phyloP scores from a whole-genome alignment of 2,797 vertebrate genomes.

The Rhincodon typus region DNA sequence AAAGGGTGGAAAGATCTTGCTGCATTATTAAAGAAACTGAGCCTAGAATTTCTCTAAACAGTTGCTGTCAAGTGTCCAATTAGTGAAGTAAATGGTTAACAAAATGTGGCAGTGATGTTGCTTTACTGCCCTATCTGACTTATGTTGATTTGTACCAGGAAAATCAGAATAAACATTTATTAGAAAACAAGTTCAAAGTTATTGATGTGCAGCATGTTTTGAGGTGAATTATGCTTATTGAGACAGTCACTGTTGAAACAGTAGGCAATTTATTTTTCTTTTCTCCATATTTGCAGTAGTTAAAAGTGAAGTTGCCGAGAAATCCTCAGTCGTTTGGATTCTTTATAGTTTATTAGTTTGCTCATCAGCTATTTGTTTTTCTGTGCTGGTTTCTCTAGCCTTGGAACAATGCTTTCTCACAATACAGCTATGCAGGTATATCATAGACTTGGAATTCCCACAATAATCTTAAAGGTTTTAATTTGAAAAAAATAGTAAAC shows the following conservation, averaged over 20 bases:
- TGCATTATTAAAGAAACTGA: background rate
- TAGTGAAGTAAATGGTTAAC: background rate
- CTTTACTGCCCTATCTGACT: background rate
- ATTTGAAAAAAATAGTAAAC: background rate
- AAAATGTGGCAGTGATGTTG: background rate
- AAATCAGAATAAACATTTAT: slow-evolving; percentile 35
- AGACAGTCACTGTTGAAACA: background rate
- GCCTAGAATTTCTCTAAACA: background rate
- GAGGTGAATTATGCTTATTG: background rate
- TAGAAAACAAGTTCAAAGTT: slow-evolving; percentile 18
- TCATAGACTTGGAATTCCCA: background rate
- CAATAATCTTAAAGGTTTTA: background rate
- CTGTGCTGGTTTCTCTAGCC: background rate
- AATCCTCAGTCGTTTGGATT: background rate
- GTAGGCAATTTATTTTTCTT: slow-evolving; percentile 14
- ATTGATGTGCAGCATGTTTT: background rate
- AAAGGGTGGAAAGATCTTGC: background rate
- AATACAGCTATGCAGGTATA: background rate
- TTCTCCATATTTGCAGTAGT: background rate
- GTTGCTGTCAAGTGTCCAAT: background rate
- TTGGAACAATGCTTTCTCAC: background rate
- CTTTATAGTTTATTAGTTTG: background rate
- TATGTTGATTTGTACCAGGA: background rate
- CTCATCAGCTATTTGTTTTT: background rate
- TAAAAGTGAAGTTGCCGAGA: background rate